Evolutionary conservation across 2,797 vertebrate species (phyloP).

Genomic region (Rallus crepitans): DNA sequence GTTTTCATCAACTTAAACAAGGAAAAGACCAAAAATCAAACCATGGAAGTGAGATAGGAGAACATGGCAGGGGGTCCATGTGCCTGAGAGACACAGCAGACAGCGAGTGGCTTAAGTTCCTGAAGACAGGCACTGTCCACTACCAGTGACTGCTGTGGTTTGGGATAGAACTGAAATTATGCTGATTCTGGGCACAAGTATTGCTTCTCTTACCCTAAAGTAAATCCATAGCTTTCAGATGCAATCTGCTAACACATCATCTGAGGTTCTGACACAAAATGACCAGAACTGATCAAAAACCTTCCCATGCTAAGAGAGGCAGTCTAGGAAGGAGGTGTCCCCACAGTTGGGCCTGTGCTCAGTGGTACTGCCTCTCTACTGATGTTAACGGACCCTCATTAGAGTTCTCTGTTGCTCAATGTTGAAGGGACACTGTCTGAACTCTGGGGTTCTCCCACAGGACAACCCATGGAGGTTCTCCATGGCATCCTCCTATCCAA

Average conservation of each 20-base stretch:
- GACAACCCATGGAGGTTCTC: not conserved
- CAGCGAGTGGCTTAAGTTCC: fast-evolving
- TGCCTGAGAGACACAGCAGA: not conserved
- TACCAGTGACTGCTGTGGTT: fast-evolving
- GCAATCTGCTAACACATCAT: not conserved
- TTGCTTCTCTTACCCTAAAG: not conserved
- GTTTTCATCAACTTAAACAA: not conserved
- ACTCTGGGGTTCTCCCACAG: not conserved
- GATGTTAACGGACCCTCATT: not conserved
- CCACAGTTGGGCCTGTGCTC: not conserved
- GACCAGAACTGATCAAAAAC: not conserved
- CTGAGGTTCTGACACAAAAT: not conserved
- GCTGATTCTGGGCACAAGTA: not conserved
- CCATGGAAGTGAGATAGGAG: not conserved
- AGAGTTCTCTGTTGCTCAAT: not conserved
- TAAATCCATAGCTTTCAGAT: not conserved
- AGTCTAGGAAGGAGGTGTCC: not conserved
- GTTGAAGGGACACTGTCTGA: not conserved
- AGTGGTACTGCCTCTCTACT: not conserved
- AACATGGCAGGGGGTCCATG: fast-evolving
- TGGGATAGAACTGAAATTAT: not conserved
- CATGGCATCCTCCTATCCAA: not conserved
- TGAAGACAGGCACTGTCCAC: not conserved
- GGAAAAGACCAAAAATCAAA: not conserved
- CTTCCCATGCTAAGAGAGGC: not conserved